phyloP scores from a whole-genome alignment of 2,113 vertebrate genomes.

The Scomber japonicus region DNA sequence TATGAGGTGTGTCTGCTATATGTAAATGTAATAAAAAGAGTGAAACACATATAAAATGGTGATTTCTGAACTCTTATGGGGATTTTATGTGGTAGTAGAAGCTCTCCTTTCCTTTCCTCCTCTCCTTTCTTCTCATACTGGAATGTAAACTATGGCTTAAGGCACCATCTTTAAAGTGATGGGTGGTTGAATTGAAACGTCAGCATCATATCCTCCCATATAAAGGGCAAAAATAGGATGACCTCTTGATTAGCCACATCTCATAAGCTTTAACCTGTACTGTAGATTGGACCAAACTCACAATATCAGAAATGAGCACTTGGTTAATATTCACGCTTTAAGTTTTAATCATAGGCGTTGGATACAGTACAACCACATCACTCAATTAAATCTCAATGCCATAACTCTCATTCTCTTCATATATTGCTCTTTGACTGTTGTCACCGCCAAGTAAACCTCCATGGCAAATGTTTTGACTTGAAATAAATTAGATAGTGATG shows the following conservation, averaged over 20 bases:
- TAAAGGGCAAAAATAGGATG: slow-evolving; percentile 57
- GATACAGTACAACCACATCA: slow-evolving; percentile 49
- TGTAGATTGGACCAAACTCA: slow-evolving; percentile 55
- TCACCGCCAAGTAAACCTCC: slow-evolving; percentile 67
- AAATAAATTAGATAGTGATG: slow-evolving; percentile 50
- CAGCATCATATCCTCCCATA: slow-evolving; percentile 42
- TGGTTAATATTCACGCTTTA: slow-evolving; percentile 76
- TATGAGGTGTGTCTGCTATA: not conserved
- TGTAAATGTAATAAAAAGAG: not conserved
- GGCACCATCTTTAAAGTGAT: slow-evolving; percentile 66
- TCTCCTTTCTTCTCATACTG: slow-evolving; percentile 15
- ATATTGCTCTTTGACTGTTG: slow-evolving; percentile 49
- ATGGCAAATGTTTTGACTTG: slow-evolving; percentile 62
- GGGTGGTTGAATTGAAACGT: slow-evolving; percentile 63
- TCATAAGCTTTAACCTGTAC: slow-evolving; percentile 50
- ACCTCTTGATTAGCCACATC: slow-evolving; percentile 70
- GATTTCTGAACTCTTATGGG: not conserved
- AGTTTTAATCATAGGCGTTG: slow-evolving; percentile 60
- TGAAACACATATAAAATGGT: slow-evolving; percentile 5
- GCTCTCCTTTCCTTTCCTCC: not conserved
- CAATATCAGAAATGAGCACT: slow-evolving; percentile 61
- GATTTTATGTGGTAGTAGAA: not conserved
- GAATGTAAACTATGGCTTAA: slow-evolving; percentile 56
- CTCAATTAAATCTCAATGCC: slow-evolving; percentile 69
- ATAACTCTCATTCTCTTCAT: slow-evolving; percentile 45